Percentiles rank a stretch among this genome's conserved stretches.
phyloP scores from a whole-genome alignment of 2,113 vertebrate species.

The Embiotoca jacksoni region DNA sequence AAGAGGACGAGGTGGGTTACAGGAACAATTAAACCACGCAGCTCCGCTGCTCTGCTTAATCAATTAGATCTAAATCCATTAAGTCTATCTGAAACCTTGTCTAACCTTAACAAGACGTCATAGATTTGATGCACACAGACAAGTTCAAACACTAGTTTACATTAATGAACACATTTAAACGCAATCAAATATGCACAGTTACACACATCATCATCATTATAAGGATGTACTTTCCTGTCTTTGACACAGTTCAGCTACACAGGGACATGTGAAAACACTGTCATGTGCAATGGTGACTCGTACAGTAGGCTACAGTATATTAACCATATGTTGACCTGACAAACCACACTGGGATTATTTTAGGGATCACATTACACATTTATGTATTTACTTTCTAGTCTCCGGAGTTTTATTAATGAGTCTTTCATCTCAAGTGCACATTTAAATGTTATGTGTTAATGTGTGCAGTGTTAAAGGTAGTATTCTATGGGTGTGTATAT shows the following conservation, averaged over 20 bases:
- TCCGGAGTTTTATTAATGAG: slow-evolving; percentile 10
- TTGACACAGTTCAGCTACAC: too few relatives aligned
- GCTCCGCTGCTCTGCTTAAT: slow-evolving; percentile 45
- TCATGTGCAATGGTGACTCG: too few relatives aligned
- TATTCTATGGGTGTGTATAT: slow-evolving; percentile 20
- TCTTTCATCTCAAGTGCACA: slow-evolving; percentile 15
- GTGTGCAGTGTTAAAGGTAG: slow-evolving; percentile 1
- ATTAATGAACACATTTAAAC: too few relatives aligned
- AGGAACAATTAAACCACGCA: slow-evolving; percentile 10
- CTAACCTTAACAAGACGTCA: slow-evolving; percentile 13
- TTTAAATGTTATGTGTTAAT: slow-evolving; percentile 7
- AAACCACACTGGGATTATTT: not conserved
- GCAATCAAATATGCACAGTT: too few relatives aligned
- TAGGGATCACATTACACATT: not conserved
- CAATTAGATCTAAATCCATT: slow-evolving; percentile 62
- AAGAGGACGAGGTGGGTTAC: slow-evolving; percentile 20
- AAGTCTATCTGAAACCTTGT: slow-evolving; percentile 24
- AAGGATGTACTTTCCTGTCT: too few relatives aligned
- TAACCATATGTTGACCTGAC: not conserved
- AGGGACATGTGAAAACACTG: too few relatives aligned
- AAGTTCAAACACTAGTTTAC: not conserved
- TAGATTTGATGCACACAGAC: not conserved
- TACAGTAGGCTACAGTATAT: not conserved
- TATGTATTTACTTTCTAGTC: not conserved
- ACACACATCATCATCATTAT: too few relatives aligned